These are phyloP conservation scores for Chaetura pelagica DNA, from an alignment of 2,113 vertebrate species.

Conservation along the genomic window DNA sequence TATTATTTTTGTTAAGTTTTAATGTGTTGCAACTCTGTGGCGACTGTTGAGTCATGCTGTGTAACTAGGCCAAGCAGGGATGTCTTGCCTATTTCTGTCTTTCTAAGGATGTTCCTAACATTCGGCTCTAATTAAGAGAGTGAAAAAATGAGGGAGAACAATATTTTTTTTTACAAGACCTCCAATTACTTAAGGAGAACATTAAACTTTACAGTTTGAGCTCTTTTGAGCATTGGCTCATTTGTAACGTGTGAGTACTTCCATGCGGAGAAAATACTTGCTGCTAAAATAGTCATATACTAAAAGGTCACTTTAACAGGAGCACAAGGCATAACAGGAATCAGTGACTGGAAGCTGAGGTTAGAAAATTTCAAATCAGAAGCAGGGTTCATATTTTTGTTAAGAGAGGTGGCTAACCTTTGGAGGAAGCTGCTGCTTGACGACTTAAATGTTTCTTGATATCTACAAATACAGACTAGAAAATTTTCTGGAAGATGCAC, in stretches of 20 bases:
- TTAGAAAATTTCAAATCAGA: constrained; percentile 20
- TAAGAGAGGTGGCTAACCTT: neutral
- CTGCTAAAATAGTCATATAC: neutral
- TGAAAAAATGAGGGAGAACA: constrained; percentile 36
- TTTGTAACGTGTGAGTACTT: neutral
- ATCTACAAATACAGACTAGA: neutral
- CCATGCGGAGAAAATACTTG: neutral
- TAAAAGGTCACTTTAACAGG: neutral
- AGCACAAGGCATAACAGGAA: neutral
- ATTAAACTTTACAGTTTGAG: neutral
- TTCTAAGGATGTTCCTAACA: constrained; percentile 59
- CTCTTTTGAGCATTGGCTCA: neutral
- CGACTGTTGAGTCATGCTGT: constrained; percentile 48
- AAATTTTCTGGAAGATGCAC: neutral
- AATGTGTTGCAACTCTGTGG: constrained; percentile 33
- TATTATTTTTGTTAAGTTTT: neutral
- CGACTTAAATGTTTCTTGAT: neutral
- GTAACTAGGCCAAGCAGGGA: constrained; percentile 39
- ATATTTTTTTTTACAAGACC: neutral
- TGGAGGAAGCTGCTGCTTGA: neutral
- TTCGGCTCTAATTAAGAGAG: constrained; percentile 42
- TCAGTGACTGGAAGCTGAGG: neutral
- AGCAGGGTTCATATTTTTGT: constrained; percentile 20
- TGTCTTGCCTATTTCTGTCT: constrained; percentile 48
- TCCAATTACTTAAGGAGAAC: constrained; percentile 7